Evolutionary conservation across 2,797 vertebrate genomes (phyloP).

Genomic region (Muscicapa comitata): DNA sequence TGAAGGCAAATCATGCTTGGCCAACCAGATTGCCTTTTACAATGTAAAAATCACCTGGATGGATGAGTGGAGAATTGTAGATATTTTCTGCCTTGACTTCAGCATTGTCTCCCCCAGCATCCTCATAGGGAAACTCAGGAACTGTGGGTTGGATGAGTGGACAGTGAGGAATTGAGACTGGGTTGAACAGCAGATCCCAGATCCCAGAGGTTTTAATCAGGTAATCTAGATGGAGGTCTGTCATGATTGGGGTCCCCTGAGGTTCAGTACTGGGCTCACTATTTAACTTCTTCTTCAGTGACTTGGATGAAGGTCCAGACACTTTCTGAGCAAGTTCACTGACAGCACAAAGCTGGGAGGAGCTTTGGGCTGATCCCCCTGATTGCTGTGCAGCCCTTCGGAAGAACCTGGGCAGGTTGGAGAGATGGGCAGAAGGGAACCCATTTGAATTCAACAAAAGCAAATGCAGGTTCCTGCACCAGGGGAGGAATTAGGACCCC

Average conservation of each 20-base stretch:
- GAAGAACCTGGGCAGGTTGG: neutral
- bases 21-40: neutral
- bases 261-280: too few relatives aligned
- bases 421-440: neutral
- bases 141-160: neutral
- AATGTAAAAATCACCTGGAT: neutral
- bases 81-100: rapidly evolving
- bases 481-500: neutral
- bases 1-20: neutral
- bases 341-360: neutral
- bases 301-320: neutral
- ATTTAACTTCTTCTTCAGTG: neutral
- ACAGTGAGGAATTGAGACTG: neutral
- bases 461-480: neutral
- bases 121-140: neutral
- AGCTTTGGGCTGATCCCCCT: neutral
- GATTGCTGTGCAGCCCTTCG: neutral
- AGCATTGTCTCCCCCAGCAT: neutral
- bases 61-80: neutral
- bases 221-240: neutral
- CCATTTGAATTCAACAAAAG: neutral
- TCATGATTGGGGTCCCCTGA: rapidly evolving
- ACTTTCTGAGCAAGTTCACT: neutral
- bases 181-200: neutral
- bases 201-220: neutral